A percentile compares a stretch with the other conserved stretches of the same genome.
Evolutionary conservation across 64 coral and sea anemone species (phyloP).

Genomic region (Pocillopora damicornis): DNA sequence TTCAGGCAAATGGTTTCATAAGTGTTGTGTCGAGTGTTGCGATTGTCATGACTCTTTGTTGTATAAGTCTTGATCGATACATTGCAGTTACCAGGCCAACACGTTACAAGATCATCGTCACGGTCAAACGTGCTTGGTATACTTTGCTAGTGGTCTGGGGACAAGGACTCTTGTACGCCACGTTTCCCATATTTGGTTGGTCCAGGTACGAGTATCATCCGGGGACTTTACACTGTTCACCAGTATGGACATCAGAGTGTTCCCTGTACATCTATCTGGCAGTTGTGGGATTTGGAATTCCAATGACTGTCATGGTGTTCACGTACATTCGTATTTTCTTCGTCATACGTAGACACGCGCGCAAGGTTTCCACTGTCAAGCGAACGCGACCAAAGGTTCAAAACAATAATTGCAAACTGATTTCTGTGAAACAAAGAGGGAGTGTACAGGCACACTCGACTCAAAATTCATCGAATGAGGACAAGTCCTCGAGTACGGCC

Average conservation of each 20-base stretch:
- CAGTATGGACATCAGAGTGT: conserved; percentile 67
- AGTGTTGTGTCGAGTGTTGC: conserved; percentile 58
- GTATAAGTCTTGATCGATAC: conserved; percentile 84
- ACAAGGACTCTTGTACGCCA: conserved; percentile 56
- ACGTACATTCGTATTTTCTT: conserved; percentile 85
- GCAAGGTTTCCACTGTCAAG: conserved; percentile 50
- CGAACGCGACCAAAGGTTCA: not conserved
- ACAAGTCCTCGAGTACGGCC: not conserved
- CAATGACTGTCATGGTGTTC: conserved; percentile 66
- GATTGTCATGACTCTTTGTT: conserved; percentile 76
- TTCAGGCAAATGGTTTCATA: conserved; percentile 85
- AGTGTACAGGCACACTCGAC: not conserved
- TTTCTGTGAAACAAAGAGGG: not conserved
- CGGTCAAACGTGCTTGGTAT: conserved; percentile 49
- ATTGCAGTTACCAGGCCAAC: conserved; percentile 79
- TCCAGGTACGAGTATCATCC: conserved; percentile 74
- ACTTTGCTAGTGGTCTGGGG: conserved; percentile 57
- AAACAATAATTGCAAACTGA: conserved; percentile 5
- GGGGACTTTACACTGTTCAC: conserved; percentile 86
- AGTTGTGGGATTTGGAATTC: conserved; percentile 64
- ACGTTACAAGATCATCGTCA: conserved; percentile 67
- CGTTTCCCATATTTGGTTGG: conserved; percentile 71
- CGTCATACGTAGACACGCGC: conserved; percentile 57
- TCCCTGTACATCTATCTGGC: conserved; percentile 54
- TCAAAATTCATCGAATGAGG: not conserved